These are phyloP conservation scores for Aplocera efformata DNA, from an alignment of 2,888 invertebrate genomes.

Conservation along the genomic window DNA sequence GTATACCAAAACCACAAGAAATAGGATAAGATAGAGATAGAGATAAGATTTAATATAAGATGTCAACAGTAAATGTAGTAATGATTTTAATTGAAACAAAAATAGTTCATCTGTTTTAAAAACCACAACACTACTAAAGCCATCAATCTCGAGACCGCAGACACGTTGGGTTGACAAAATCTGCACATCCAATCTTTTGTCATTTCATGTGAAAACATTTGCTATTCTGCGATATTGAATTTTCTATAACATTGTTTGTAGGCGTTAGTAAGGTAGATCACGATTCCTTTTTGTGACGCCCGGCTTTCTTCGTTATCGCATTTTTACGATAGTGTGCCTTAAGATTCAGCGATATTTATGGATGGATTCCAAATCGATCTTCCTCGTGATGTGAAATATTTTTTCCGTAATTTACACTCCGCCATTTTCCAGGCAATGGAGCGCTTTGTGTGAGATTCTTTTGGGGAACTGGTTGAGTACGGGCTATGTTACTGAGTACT, in stretches of 20 bases:
- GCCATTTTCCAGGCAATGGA: not conserved
- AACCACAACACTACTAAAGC: too few relatives aligned
- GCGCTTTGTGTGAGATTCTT: too few relatives aligned
- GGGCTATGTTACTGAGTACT: too few relatives aligned
- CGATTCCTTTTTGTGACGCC: conserved; percentile 6
- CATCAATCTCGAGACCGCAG: too few relatives aligned
- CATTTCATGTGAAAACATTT: conserved; percentile 77
- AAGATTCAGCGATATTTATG: conserved; percentile 3
- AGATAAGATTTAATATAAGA: too few relatives aligned
- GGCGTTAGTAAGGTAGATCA: conserved; percentile 17
- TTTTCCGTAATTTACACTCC: not conserved
- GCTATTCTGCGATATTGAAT: conserved; percentile 73
- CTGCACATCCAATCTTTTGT: conserved; percentile 63
- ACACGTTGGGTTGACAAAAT: too few relatives aligned
- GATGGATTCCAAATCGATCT: not conserved
- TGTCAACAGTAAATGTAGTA: too few relatives aligned
- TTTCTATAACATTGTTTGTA: conserved; percentile 26
- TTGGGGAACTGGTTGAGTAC: too few relatives aligned
- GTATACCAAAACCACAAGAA: too few relatives aligned
- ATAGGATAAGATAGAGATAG: too few relatives aligned
- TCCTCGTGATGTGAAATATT: not conserved
- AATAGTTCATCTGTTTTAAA: too few relatives aligned
- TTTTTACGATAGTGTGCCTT: conserved; percentile 11
- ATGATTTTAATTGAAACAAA: too few relatives aligned
- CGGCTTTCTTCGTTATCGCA: conserved; percentile 7